Percentiles rank a stretch among this genome's conserved stretches.
phyloP scores from a whole-genome alignment of 2,113 vertebrate species.

The Sapajus apella region DNA sequence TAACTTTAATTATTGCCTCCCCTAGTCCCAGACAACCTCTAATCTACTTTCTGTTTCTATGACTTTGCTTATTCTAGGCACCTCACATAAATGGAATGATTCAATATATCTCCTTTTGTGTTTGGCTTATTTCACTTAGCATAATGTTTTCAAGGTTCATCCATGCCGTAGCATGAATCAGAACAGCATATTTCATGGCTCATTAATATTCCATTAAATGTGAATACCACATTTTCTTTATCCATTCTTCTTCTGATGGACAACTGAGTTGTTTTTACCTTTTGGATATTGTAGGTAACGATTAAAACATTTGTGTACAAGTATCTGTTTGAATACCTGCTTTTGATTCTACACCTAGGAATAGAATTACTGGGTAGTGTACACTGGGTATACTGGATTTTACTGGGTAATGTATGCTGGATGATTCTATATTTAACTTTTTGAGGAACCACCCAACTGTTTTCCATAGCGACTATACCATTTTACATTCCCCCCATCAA shows the following conservation, averaged over 20 bases:
- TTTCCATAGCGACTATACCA: background rate
- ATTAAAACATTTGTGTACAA: background rate
- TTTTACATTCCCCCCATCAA: background rate
- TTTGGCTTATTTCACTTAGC: background rate
- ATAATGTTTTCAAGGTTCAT: background rate
- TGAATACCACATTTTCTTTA: background rate
- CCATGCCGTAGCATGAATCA: no score
- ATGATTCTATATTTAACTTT: background rate
- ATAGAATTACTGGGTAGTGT: background rate
- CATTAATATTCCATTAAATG: background rate
- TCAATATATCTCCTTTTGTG: background rate
- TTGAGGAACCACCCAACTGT: background rate
- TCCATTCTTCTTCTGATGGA: background rate
- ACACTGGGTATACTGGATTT: no score
- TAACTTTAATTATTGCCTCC: background rate
- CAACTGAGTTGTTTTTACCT: background rate
- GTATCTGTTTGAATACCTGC: background rate
- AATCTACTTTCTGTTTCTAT: background rate
- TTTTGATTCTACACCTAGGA: background rate
- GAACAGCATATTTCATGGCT: background rate
- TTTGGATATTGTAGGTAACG: background rate
- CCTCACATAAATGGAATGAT: background rate
- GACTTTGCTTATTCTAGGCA: background rate
- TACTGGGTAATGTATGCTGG: background rate
- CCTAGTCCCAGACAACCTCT: background rate